Conservation (phyloP, 2,888 invertebrate genomes). For the Thelaira solivaga region DNA sequence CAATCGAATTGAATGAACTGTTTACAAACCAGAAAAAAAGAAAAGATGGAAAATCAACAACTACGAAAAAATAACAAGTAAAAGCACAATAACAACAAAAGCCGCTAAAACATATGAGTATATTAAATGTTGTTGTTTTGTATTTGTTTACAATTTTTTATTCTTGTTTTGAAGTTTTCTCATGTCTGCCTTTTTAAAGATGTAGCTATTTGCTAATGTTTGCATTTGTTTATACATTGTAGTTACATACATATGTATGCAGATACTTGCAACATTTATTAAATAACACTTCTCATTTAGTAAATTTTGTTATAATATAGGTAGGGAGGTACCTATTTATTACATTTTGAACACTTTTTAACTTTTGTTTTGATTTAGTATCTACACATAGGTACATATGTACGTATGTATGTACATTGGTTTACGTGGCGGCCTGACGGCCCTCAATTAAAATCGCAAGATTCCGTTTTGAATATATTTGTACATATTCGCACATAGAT, state of each 20-base stretch:
- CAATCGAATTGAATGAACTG: conserved; percentile 67
- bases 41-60: conserved; percentile 36
- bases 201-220: too few relatives aligned
- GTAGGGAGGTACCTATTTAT: too few relatives aligned
- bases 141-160: conserved; percentile 55
- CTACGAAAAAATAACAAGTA: conserved; percentile 13
- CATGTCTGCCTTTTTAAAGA: background rate
- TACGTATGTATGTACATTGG: background rate
- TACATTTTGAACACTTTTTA: too few relatives aligned
- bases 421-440: too few relatives aligned
- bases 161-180: conserved; percentile 28
- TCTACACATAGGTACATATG: too few relatives aligned
- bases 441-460: too few relatives aligned
- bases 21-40: conserved; percentile 51
- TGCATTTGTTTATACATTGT: too few relatives aligned
- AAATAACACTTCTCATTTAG: too few relatives aligned
- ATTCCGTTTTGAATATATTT: too few relatives aligned
- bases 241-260: background rate
- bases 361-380: too few relatives aligned
- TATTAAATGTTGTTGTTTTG: conserved; percentile 33
- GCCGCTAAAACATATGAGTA: conserved; percentile 59
- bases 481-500: too few relatives aligned
- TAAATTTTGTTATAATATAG: too few relatives aligned
- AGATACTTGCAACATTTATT: background rate
- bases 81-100: conserved; percentile 32